Evolutionary conservation across 2,113 vertebrate species (phyloP), one percentile per base, ranked within the genome.

Genomic region (Lampris incognitus): DNA sequence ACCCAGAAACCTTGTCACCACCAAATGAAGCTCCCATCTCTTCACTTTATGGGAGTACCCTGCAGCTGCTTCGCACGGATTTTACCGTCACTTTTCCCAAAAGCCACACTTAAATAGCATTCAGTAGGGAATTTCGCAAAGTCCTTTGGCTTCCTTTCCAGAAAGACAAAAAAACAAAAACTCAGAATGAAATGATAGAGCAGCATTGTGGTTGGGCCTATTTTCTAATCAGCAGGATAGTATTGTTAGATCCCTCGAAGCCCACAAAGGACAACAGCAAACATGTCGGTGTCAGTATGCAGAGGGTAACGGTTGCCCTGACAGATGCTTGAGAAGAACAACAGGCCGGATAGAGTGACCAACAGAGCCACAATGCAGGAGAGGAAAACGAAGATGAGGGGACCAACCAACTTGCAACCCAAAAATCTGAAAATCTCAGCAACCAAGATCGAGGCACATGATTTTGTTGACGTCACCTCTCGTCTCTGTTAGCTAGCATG

Each of bases 191-290:
- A 67, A 39, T 42, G 56, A 52, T 74, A 61, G 5, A 58, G 5
- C 9, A 58, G 40, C 58, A 52, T 51, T 74, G 69, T 3, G 10
- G 69, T 66, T 13, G 37, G 52, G 76, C 56, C 72, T 49, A 76
- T 84, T 70, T 63, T 70, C 59, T 74, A 84, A 87, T 68, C 60
- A 79, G 66, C 61, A 40, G 40, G 79, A 68, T 68, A 38, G 7
- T 42, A 79, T 62, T 67, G 56, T 66, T 61, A 71, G 38, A 62
- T 57, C 76, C 13, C 74, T 24, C 51, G 51, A 42, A 72, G 61
- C 48, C 78, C 73, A 80, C 41, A 84, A 80, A 54, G 24, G 82
- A 79, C 81, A 72, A 63, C 8, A 76, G 84, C 70, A 88, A 80
- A 82, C 56, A 44, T 69, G 60, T 74, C 46, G 41, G 24, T 73